Evolutionary conservation across 2,888 invertebrate species (phyloP), one percentile per base, ranked within the genome.

Genomic region (Shargacucullia verbasci): DNA sequence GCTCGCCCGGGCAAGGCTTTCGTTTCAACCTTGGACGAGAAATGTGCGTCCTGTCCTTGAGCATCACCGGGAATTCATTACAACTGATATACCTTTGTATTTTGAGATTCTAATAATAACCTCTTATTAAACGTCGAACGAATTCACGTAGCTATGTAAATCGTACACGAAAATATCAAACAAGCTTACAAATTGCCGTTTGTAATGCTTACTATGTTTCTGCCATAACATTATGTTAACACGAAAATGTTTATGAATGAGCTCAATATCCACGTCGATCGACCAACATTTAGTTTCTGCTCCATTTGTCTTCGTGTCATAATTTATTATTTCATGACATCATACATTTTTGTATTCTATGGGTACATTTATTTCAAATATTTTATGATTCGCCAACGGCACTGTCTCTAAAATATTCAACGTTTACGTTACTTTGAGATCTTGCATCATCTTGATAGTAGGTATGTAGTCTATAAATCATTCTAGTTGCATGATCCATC

Each of bases 1-100:
- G 70, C 67, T 70, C 70, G 79, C 74, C 82, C 80, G 83, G 81
- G 83, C 74, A 81, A 81, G 86, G 79, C 86, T 86, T 86, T 84
- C 76, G 48, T 54, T 70, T 58, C 74, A 83, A 82, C 85, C 84
- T 87, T 86, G 84, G 74, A 75, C 75, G 74, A 73, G 67, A 82
- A 83, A 85, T 79, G 78, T 47, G 56, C 59, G 75, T 73, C 66
- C 70, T 73, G 84, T 82, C 85, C 89, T 87, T 86, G 80, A 67
- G 74, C 56, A 41, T 52, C 54, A 48, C 35, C 43, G 53, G 37
- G 40, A 57, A 34, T 61, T 62, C 45, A 70, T 59, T 64, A 33
- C 48, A 41, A 39, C 45, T 57, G 41, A 40, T 29, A 38, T 59
- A 52, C 20, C 38, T 48, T 49, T 43, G 20, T 39, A 35, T 37